phyloP scores from a whole-genome alignment of 2,113 vertebrate species.

The Chloroceryle aenea region DNA sequence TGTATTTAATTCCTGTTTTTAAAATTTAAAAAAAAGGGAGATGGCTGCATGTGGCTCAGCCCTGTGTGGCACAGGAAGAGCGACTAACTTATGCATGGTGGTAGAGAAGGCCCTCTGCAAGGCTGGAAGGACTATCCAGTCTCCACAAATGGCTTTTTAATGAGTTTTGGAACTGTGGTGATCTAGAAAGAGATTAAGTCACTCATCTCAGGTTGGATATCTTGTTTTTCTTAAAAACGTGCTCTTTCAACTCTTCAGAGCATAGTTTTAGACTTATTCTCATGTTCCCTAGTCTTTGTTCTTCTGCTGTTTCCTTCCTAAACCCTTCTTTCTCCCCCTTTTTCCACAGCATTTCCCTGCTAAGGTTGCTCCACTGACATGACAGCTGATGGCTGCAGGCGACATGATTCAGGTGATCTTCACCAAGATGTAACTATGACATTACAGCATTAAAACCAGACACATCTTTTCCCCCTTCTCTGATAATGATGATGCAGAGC shows the following conservation, averaged over 20 bases:
- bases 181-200: not conserved
- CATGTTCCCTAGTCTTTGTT: not conserved
- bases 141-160: not conserved
- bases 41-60: not conserved
- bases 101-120: not conserved
- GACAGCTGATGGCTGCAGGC: not conserved
- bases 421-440: accelerated
- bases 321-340: accelerated
- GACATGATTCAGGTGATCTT: accelerated
- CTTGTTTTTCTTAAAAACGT: not conserved
- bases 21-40: not conserved
- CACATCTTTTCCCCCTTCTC: accelerated
- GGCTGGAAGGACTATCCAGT: not conserved
- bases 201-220: not conserved
- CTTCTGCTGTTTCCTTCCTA: not conserved
- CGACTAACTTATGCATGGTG: not conserved
- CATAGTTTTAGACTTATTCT: not conserved
- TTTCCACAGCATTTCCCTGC: not conserved
- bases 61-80: not conserved
- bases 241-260: not conserved
- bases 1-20: not conserved
- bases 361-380: accelerated
- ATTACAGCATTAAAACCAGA: accelerated
- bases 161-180: not conserved
- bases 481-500: not conserved